Conservation (phyloP, 2,797 vertebrate genomes). For the Oreonectes daqikongensis region DNA sequence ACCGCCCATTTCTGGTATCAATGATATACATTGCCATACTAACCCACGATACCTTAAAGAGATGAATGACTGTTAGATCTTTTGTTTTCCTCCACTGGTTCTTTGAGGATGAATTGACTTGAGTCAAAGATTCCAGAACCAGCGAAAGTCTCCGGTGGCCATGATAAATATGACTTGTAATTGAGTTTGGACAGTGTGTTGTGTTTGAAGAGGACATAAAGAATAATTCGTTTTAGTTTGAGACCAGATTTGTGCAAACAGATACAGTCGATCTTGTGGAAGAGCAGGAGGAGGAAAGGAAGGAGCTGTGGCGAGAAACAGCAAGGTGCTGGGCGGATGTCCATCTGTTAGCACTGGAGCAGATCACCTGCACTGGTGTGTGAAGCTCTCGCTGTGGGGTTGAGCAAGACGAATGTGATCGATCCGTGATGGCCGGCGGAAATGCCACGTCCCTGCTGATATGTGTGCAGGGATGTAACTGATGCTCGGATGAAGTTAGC, state of each 20-base stretch:
- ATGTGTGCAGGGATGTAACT: slow-evolving; percentile 21
- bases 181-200: slow-evolving; percentile 80
- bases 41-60: slow-evolving; percentile 49
- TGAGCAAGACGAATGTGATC: slow-evolving; percentile 21
- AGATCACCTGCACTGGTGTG: slow-evolving; percentile 25
- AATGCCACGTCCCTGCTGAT: slow-evolving; percentile 43
- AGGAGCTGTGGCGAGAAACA: background rate
- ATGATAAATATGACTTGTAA: slow-evolving; percentile 80
- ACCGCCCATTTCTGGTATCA: too few relatives aligned
- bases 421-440: slow-evolving; percentile 34
- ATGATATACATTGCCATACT: background rate
- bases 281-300: slow-evolving; percentile 4
- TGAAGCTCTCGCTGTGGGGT: slow-evolving; percentile 25
- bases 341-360: slow-evolving; percentile 9
- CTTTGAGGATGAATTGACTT: slow-evolving; percentile 76
- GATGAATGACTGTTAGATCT: slow-evolving; percentile 70
- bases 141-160: slow-evolving; percentile 63
- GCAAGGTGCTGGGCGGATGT: background rate
- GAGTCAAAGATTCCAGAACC: slow-evolving; percentile 73
- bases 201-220: slow-evolving; percentile 64
- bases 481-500: slow-evolving; percentile 26
- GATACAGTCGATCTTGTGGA: slow-evolving; percentile 7
- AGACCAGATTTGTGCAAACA: slow-evolving; percentile 16
- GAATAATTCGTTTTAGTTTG: slow-evolving; percentile 27
- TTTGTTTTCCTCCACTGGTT: slow-evolving; percentile 64